Evolutionary conservation across 2,113 vertebrate genomes (phyloP).

Genomic region (Xenotilapia leptura): DNA sequence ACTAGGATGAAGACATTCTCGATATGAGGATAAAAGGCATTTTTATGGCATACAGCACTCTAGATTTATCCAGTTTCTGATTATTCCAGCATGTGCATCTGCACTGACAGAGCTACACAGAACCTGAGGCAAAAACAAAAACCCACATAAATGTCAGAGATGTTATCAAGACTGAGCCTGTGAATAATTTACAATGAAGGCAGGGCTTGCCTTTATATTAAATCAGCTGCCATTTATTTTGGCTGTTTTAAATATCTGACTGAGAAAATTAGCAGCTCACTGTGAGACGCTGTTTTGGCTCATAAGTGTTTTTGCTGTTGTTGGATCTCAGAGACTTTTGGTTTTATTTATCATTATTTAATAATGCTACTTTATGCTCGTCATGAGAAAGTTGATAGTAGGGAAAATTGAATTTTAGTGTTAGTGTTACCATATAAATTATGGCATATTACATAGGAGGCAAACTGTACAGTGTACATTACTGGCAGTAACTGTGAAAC

Average conservation of each 20-base stretch:
- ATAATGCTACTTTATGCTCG: background rate
- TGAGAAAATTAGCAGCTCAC: background rate
- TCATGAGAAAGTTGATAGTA: background rate
- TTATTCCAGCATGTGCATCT: conserved; percentile 35
- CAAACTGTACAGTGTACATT: background rate
- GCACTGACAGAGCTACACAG: background rate
- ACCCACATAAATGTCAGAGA: background rate
- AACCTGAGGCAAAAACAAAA: background rate
- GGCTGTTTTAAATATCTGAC: background rate
- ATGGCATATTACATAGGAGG: background rate
- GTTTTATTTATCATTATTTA: background rate
- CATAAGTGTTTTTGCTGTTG: background rate
- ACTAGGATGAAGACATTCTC: conserved; percentile 13
- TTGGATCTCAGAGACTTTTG: background rate
- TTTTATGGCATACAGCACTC: conserved; percentile 1
- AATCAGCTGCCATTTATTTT: background rate
- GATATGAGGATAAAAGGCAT: background rate
- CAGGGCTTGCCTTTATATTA: background rate
- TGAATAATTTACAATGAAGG: background rate
- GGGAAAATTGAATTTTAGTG: background rate
- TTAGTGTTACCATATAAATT: background rate
- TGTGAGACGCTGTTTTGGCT: background rate
- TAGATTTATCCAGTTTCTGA: background rate
- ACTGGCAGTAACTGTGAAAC: background rate
- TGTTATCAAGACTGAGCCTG: background rate